Conservation (phyloP, 2,797 vertebrate species). For the Kryptolebias ocellatus region DNA sequence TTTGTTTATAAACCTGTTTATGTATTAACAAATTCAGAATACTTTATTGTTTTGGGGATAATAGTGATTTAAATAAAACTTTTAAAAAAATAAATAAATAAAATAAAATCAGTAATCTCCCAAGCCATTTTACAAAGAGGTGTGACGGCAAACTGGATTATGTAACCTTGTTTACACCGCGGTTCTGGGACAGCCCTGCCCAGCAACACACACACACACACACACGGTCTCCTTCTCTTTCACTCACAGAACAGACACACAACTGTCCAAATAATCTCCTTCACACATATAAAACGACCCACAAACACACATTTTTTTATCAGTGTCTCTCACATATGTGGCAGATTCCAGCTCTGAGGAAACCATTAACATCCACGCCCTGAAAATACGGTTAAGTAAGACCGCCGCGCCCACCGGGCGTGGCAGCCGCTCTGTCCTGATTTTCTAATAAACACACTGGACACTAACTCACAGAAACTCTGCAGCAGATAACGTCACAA, state of each 20-base stretch:
- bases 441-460: slow-evolving; percentile 41
- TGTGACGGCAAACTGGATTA: slow-evolving; percentile 72
- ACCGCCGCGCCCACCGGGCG: slow-evolving; percentile 60
- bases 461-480: slow-evolving; percentile 12
- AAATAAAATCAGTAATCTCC: slow-evolving; percentile 14
- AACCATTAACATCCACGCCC: slow-evolving; percentile 63
- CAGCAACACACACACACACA: slow-evolving; percentile 56
- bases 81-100: neutral
- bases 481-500: neutral
- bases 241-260: slow-evolving; percentile 1
- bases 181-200: slow-evolving; percentile 73
- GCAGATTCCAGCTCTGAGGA: slow-evolving; percentile 31
- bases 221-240: no score
- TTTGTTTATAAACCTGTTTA: no score
- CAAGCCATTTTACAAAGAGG: slow-evolving; percentile 55
- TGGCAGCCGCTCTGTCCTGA: slow-evolving; percentile 49
- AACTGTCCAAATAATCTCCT: slow-evolving; percentile 25
- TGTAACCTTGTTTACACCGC: slow-evolving; percentile 80
- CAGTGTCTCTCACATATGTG: slow-evolving; percentile 18
- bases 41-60: neutral
- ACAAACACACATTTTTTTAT: slow-evolving; percentile 12
- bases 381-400: slow-evolving; percentile 57
- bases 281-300: neutral
- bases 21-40: neutral
- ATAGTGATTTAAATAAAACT: neutral